Base-by-base conservation (phyloP, 2,888 invertebrate genomes). In the Teleiodes luculella region DNA sequence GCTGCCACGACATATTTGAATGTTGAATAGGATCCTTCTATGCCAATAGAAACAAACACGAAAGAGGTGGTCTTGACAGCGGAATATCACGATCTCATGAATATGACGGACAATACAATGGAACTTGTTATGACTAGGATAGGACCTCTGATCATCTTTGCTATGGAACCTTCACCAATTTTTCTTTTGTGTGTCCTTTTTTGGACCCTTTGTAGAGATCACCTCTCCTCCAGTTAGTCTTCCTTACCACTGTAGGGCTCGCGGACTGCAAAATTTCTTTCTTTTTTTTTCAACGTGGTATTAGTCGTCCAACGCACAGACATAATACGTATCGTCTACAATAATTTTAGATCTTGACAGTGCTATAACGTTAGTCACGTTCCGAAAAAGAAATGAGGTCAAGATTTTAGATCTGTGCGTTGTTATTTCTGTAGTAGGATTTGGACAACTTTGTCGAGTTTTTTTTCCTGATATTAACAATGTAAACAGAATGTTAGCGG, bases 381-480 rank as follows among this genome's bases (percentile, higher is more conserved):
- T 72, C 73, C 63, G 67, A 72, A 78, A 79, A 78, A 75, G 71
- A 82, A 85, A 79, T 74, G 70, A 66, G 85, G 83, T 80, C 83
- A 83, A 82, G 82, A 76, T 69, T 74, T 71, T 67, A 63, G 57
- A 61, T 66, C 66, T 70, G 58, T 62, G 63, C 63, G 62, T 60
- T 68, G 68, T 64, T 80, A 74, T 76, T 75, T 80, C 66, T 70
- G 70, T 65, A 62, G 55, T 35, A 59, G 57, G 57, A 59, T 53
- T 61, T 56, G 59, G 60, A 62, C 58, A 58, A 66, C 55, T 59
- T 55, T 57, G 59, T 43, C 57, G 33, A 50, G 47, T 46, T 18
- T 49, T 18, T n/a, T 37, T 33, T 8, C 39, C 48, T 43, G 48
- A 24, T 16, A 33, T 45, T 53, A 24, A 46, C 37, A 49, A 36